Conservation (phyloP, 2,797 vertebrate genomes). For the Smutsia gigantea region DNA sequence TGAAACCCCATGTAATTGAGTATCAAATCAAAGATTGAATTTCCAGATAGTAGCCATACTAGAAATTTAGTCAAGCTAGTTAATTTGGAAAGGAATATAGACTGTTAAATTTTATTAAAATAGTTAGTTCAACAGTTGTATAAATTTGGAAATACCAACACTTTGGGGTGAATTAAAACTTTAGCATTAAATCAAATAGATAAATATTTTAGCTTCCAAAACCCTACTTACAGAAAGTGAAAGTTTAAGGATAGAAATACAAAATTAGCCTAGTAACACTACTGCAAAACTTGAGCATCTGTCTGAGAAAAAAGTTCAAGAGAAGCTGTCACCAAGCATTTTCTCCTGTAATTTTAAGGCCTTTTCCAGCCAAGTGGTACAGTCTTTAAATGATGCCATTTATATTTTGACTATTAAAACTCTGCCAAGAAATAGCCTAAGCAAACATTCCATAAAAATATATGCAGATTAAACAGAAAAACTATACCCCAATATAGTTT, state of each 20-base stretch:
- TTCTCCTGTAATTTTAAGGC: conserved; percentile 77
- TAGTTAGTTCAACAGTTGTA: not conserved
- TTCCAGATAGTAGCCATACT: conserved; percentile 87
- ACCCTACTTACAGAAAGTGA: conserved; percentile 51
- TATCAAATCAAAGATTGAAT: conserved; percentile 88
- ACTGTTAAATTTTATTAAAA: conserved; percentile 70
- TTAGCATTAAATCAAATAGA: conserved; percentile 34
- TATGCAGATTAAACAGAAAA: conserved; percentile 80
- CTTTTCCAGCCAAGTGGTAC: conserved; percentile 75
- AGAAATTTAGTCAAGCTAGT: conserved; percentile 84
- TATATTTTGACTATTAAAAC: conserved; percentile 80
- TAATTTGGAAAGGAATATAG: conserved; percentile 75
- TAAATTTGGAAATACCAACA: conserved; percentile 56
- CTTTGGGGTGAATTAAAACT: conserved; percentile 22
- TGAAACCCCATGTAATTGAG: conserved; percentile 91
- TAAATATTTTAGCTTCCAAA: conserved; percentile 55
- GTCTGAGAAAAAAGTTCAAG: conserved; percentile 10
- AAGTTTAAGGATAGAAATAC: conserved; percentile 52
- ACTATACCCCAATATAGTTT: conserved; percentile 67
- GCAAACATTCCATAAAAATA: conserved; percentile 81
- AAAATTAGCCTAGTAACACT: conserved; percentile 50
- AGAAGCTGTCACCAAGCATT: conserved; percentile 76
- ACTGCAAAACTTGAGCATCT: conserved; percentile 48
- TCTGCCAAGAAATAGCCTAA: conserved; percentile 79
- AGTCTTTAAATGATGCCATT: conserved; percentile 81